Conservation (phyloP, 1,140 invertebrate species). For the Heliconius hewitsoni region DNA sequence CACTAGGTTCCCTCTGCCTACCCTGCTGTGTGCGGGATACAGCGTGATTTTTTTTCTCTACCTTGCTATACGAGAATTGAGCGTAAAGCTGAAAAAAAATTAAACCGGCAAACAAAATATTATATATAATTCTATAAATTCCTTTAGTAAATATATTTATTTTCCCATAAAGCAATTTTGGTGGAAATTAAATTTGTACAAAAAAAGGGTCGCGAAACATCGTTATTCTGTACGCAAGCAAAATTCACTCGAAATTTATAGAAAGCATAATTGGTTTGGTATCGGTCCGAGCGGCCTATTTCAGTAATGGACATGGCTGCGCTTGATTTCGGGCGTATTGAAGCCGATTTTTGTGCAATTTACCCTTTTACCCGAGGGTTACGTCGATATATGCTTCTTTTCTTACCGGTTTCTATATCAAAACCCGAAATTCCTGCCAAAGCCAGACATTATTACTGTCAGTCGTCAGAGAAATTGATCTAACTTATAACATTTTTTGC, state of each 20-base stretch:
- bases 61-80: too few relatives aligned
- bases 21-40: too few relatives aligned
- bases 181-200: conserved; percentile 25
- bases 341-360: conserved; percentile 34
- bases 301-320: conserved; percentile 41
- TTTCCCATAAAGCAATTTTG: conserved; percentile 21
- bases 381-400: conserved; percentile 13
- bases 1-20: too few relatives aligned
- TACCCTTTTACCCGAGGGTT: conserved; percentile 26
- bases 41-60: too few relatives aligned
- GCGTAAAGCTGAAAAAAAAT: background rate
- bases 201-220: conserved; percentile 15
- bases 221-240: conserved; percentile 22
- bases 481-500: background rate
- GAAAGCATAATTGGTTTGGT: conserved; percentile 67
- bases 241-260: conserved; percentile 30
- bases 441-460: conserved; percentile 5
- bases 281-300: conserved; percentile 48
- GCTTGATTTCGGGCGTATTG: conserved; percentile 41
- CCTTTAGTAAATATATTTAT: conserved; percentile 20
- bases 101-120: background rate
- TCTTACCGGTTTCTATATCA: background rate
- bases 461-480: background rate
- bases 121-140: background rate
- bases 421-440: background rate